Evolutionary conservation across 92 coral and sea anemone genomes (phyloP).

Genomic region (Diadumene lineata): DNA sequence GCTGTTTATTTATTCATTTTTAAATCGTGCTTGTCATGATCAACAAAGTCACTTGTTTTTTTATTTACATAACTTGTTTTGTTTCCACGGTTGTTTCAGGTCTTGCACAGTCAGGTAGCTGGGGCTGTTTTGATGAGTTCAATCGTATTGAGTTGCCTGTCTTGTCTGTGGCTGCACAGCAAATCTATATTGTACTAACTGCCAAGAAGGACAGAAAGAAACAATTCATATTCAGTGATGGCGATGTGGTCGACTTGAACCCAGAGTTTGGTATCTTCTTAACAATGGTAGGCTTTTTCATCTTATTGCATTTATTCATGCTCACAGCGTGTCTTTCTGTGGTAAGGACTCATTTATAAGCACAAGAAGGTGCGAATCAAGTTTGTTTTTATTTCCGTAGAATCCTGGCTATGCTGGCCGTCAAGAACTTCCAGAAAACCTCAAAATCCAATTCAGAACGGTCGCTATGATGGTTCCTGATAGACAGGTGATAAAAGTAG

Average conservation of each 20-base stretch:
- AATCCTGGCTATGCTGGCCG: conserved; percentile 96
- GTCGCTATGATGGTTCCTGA: conserved; percentile 97
- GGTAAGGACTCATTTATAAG: too few relatives aligned
- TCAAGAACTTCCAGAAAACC: conserved; percentile 90
- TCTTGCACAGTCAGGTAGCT: conserved; percentile 89
- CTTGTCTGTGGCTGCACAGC: conserved; percentile 89
- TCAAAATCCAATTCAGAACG: conserved; percentile 90
- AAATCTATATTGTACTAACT: conserved; percentile 82
- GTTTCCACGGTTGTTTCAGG: conserved; percentile 35
- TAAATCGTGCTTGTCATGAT: not conserved
- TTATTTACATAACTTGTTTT: not conserved
- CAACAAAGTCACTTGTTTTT: too few relatives aligned
- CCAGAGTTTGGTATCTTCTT: conserved; percentile 90
- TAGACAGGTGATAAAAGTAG: conserved; percentile 82
- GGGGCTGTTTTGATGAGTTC: conserved; percentile 93
- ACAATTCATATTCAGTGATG: conserved; percentile 82
- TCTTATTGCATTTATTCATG: not conserved
- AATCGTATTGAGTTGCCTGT: conserved; percentile 94
- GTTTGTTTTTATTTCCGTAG: too few relatives aligned
- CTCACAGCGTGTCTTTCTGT: too few relatives aligned
- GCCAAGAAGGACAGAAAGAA: conserved; percentile 92
- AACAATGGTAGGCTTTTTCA: conserved; percentile 59
- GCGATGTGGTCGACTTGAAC: conserved; percentile 83
- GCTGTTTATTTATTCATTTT: too few relatives aligned
- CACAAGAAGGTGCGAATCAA: too few relatives aligned